phyloP scores from a whole-genome alignment of 2,888 invertebrate genomes.

The Cryptus armator region DNA sequence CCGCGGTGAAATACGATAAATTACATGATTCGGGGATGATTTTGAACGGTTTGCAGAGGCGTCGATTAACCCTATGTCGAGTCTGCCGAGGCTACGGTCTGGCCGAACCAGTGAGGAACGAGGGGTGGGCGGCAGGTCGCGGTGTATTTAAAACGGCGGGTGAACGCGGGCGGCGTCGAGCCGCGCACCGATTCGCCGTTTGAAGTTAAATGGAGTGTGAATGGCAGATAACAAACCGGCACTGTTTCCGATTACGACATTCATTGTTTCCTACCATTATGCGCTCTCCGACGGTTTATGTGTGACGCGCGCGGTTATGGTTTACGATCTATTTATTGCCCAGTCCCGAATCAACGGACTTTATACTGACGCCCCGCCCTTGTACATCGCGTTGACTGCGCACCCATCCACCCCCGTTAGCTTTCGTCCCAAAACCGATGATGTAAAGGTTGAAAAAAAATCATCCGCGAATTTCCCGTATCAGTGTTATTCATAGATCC shows the following conservation, averaged over 20 bases:
- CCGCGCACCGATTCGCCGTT: conserved; percentile 83
- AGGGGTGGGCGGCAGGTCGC: conserved; percentile 75
- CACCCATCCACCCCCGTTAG: conserved; percentile 11
- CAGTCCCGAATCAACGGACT: conserved; percentile 72
- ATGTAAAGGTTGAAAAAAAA: conserved; percentile 45
- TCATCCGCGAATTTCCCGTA: conserved; percentile 11
- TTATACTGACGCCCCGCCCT: conserved; percentile 71
- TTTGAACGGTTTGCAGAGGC: conserved; percentile 75
- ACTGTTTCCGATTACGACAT: conserved; percentile 85
- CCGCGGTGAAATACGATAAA: conserved; percentile 73
- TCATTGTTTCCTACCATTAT: conserved; percentile 85
- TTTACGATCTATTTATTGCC: conserved; percentile 82
- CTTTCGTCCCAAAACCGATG: conserved; percentile 40
- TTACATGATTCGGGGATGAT: conserved; percentile 78
- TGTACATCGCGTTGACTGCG: conserved; percentile 63
- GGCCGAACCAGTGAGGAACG: conserved; percentile 51
- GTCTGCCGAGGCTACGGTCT: conserved; percentile 63
- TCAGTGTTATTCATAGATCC: conserved; percentile 8
- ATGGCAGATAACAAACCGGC: conserved; percentile 85
- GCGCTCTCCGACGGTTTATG: conserved; percentile 84
- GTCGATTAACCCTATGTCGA: conserved; percentile 81
- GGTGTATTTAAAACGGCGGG: conserved; percentile 82
- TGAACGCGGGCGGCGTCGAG: conserved; percentile 61
- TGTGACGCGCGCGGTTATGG: conserved; percentile 81
- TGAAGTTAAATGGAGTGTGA: conserved; percentile 85